phyloP scores from a whole-genome alignment of 2,113 vertebrate species.

The Corythornis vintsioides region DNA sequence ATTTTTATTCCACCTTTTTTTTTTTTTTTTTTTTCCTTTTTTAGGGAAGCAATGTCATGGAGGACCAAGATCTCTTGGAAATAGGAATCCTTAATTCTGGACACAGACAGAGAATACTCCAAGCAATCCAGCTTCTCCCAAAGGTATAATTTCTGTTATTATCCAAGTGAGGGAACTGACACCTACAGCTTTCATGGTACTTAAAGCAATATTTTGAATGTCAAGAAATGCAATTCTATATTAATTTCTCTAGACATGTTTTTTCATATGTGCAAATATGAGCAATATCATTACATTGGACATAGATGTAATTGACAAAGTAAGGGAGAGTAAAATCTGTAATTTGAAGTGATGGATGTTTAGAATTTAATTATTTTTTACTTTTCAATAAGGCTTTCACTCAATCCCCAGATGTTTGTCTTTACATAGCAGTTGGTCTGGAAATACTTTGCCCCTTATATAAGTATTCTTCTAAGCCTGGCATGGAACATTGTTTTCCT shows the following conservation, averaged over 20 bases:
- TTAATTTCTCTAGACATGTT: background rate
- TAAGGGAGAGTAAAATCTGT: background rate
- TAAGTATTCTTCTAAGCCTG: background rate
- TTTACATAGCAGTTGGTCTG: background rate
- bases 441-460: background rate
- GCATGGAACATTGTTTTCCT: background rate
- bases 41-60: constrained; percentile 98
- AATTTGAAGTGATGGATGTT: background rate
- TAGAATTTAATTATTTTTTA: background rate
- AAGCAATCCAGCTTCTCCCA: constrained; percentile 96
- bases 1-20: background rate
- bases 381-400: background rate
- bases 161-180: background rate
- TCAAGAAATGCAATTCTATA: background rate
- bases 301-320: background rate
- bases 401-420: background rate
- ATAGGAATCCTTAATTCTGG: constrained; percentile 98
- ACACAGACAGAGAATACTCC: constrained; percentile 96
- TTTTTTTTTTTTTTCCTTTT: constrained; percentile 21
- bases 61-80: constrained; percentile 97
- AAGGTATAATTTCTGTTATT: constrained; percentile 78
- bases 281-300: background rate
- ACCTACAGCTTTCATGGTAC: background rate
- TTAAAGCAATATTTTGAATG: background rate
- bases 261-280: background rate